These are phyloP conservation scores for Temnothorax curvispinosus DNA, from an alignment of 1,140 invertebrate species.

Conservation along the genomic window DNA sequence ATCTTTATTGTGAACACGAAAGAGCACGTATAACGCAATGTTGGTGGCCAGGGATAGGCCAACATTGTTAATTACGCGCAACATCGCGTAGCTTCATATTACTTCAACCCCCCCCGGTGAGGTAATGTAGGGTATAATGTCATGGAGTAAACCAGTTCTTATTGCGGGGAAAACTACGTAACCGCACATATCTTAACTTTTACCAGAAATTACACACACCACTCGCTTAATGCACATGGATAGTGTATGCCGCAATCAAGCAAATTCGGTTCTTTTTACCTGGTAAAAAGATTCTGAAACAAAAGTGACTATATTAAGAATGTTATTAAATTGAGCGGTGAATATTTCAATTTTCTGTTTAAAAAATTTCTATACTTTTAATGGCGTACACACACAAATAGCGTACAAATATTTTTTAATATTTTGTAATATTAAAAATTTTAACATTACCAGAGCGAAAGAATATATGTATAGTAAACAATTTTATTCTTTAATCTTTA, in stretches of 20 bases:
- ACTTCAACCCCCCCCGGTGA: conserved; percentile 53
- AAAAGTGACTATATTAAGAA: background rate
- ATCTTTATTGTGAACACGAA: conserved; percentile 50
- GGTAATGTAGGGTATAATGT: conserved; percentile 67
- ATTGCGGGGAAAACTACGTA: conserved; percentile 54
- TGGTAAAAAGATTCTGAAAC: background rate
- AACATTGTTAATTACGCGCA: conserved; percentile 68
- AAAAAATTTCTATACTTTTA: background rate
- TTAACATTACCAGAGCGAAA: background rate
- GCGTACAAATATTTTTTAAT: no score
- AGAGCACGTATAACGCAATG: conserved; percentile 45
- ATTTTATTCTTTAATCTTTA: background rate
- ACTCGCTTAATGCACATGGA: conserved; percentile 19
- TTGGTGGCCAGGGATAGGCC: conserved; percentile 40
- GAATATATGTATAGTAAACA: background rate
- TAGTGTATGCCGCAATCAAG: conserved; percentile 1
- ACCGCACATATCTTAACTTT: conserved; percentile 61
- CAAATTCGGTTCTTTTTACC: background rate
- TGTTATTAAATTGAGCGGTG: background rate
- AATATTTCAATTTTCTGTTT: background rate
- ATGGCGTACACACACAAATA: background rate
- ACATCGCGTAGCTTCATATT: conserved; percentile 68
- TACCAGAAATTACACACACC: conserved; percentile 43
- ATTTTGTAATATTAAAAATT: no score
- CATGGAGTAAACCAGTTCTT: conserved; percentile 67